Percentiles rank a stretch among this genome's conserved stretches.
Evolutionary conservation across 2,113 vertebrate genomes (phyloP).

Genomic region (Lophotis ruficrista): DNA sequence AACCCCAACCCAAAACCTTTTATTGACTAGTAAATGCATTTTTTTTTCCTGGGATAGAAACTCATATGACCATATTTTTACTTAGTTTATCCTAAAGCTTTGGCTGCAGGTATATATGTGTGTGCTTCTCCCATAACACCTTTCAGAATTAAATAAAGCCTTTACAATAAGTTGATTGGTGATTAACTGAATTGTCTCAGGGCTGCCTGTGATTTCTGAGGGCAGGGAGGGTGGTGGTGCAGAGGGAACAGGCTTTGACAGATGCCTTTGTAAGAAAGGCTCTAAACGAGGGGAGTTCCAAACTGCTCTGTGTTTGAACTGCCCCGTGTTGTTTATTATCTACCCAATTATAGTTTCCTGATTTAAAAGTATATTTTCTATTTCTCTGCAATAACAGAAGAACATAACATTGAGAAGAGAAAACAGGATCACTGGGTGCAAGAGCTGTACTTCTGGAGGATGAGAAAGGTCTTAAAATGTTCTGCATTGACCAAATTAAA

Average conservation of each 20-base stretch:
- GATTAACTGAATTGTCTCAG: not conserved
- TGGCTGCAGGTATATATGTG: not conserved
- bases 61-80: not conserved
- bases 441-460: not conserved
- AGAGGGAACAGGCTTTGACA: not conserved
- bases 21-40: not conserved
- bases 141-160: not conserved
- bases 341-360: not conserved
- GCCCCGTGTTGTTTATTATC: not conserved
- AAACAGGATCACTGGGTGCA: not conserved
- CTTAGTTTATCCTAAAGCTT: not conserved
- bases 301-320: not conserved
- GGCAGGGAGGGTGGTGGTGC: not conserved
- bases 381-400: not conserved
- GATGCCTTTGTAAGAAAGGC: not conserved
- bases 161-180: not conserved
- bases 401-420: not conserved
- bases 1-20: accelerated
- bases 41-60: not conserved
- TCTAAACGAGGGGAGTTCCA: not conserved
- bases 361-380: not conserved
- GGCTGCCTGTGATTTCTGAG: accelerated
- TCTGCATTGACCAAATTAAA: not conserved
- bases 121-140: not conserved
- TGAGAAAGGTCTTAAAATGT: not conserved